Percentiles rank a stretch among this genome's conserved stretches.
Evolutionary conservation across 2,113 vertebrate species (phyloP).

Genomic region (Penelope pileata): DNA sequence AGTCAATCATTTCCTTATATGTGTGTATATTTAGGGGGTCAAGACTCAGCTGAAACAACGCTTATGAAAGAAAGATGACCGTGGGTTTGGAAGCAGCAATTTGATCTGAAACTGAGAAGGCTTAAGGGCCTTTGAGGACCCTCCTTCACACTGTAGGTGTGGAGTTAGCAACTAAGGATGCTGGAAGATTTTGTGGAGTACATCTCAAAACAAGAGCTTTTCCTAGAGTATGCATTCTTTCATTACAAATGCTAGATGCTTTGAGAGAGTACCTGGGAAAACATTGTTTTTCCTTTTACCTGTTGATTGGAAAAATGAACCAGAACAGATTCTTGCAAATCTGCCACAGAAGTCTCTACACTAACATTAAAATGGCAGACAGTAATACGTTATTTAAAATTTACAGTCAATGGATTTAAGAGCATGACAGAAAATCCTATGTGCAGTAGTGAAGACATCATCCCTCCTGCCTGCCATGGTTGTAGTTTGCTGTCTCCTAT

Average conservation of each 20-base stretch:
- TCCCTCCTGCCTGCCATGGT: neutral
- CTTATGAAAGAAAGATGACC: neutral
- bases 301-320: neutral
- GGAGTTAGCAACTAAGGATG: neutral
- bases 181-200: neutral
- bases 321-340: neutral
- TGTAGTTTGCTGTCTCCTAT: neutral
- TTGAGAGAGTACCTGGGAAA: neutral
- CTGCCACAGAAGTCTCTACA: neutral
- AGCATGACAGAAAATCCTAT: neutral
- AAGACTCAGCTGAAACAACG: neutral
- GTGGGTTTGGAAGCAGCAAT: neutral
- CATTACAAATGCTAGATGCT: neutral
- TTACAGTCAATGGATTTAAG: neutral
- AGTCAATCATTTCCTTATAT: neutral
- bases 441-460: neutral
- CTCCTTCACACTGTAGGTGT: neutral
- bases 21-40: neutral
- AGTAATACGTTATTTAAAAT: slow-evolving; percentile 3
- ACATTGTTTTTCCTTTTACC: neutral
- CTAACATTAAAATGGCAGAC: neutral
- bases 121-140: neutral
- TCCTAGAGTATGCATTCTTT: neutral
- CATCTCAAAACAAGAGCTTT: neutral
- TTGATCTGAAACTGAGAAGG: neutral